Percentiles rank a stretch among this genome's conserved stretches.
Conservation (phyloP, 2,888 invertebrate genomes). For the Athalia rosae region DNA sequence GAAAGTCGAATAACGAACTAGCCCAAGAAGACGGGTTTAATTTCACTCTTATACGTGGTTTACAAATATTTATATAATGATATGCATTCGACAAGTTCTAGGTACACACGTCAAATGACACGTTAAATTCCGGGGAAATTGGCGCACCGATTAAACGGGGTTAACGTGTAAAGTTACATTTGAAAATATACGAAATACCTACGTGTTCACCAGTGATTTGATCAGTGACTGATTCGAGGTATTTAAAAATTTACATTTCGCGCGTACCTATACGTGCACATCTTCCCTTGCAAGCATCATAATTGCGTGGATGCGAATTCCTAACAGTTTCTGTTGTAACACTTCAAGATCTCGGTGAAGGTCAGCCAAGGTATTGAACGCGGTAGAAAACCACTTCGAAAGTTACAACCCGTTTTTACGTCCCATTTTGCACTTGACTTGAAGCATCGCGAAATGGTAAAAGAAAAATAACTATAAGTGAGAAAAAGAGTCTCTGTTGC, state of each 20-base stretch:
- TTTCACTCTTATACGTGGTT: slow-evolving; percentile 14
- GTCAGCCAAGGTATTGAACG: background rate
- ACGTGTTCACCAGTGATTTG: no score
- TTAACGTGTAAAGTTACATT: no score
- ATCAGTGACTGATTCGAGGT: no score
- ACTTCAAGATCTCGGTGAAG: slow-evolving; percentile 14
- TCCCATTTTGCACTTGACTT: background rate
- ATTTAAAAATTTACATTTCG: no score
- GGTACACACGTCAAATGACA: background rate
- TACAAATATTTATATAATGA: background rate
- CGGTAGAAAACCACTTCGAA: slow-evolving; percentile 9
- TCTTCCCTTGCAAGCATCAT: no score
- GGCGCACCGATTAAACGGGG: no score
- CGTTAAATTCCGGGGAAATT: no score
- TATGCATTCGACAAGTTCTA: background rate
- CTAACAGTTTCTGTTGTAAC: background rate
- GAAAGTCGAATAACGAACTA: slow-evolving; percentile 39
- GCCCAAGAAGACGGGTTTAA: slow-evolving; percentile 33
- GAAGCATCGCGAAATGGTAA: background rate
- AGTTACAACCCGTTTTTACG: slow-evolving; percentile 24
- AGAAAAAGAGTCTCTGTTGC: background rate
- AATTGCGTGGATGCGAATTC: no score
- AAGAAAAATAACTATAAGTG: background rate
- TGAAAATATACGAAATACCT: no score
- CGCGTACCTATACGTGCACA: no score